A percentile compares a stretch with the other conserved stretches of the same genome.
These are phyloP conservation scores for Sphyrna mokarran DNA, from an alignment of 2,113 vertebrate genomes.

Conservation along the genomic window DNA sequence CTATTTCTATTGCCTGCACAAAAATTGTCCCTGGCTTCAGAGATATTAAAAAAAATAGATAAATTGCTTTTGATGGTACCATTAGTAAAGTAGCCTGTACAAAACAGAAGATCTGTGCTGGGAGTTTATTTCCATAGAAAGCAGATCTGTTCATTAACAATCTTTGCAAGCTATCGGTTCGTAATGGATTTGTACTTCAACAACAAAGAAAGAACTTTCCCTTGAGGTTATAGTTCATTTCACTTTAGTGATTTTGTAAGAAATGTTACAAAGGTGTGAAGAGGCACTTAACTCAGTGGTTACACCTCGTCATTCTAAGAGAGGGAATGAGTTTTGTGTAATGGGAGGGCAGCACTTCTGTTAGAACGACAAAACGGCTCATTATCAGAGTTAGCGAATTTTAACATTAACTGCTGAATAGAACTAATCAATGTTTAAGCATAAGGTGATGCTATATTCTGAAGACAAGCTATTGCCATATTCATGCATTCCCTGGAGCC, in stretches of 20 bases:
- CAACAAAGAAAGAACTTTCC: neutral
- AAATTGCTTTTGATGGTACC: neutral
- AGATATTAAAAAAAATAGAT: neutral
- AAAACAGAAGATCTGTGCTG: neutral
- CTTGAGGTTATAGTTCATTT: neutral
- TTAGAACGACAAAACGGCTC: neutral
- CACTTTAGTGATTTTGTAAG: neutral
- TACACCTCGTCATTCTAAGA: neutral
- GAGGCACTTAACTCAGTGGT: neutral
- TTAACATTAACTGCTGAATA: neutral
- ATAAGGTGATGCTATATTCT: neutral
- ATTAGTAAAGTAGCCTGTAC: neutral
- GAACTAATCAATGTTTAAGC: neutral
- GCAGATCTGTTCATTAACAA: neutral
- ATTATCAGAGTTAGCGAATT: neutral
- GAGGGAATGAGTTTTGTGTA: neutral
- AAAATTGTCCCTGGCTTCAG: neutral
- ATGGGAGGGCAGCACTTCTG: neutral
- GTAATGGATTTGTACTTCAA: neutral
- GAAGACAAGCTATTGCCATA: neutral
- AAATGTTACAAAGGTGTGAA: neutral
- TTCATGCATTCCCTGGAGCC: neutral
- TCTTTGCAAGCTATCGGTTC: neutral
- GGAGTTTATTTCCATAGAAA: neutral
- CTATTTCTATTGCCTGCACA: neutral